Base-by-base conservation (phyloP, 2,113 vertebrate species). In the Ophiodon elongatus region DNA sequence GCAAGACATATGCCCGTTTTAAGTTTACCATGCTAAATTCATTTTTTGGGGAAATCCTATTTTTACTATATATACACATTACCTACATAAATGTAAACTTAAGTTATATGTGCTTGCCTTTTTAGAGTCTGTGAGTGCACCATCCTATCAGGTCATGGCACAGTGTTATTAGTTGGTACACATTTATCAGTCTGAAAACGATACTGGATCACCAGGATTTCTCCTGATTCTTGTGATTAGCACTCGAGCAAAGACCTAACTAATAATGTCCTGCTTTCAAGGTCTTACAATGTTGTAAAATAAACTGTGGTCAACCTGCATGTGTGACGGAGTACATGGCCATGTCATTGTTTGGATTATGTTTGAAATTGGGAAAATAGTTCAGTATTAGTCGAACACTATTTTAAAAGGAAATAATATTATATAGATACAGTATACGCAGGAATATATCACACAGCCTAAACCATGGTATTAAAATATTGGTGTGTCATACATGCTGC, bases 391-490 rank as follows among this genome's bases (percentile, higher is more conserved):
- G 21, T 59, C 15, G 21, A 57, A 76, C 64, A 47, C 27, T 41
- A 65, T 64, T 4, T 45, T 35, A 19, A 63, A 4, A 78, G 31
- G 10, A 76, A 84, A 75, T 25, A 76, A 80, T n/a, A 50, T 19
- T 63, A 68, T 80, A 25, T 52, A 21, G 52, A 60, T 73, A 39
- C 10, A 41, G 79, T 37, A 41, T 23, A 71, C 1, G 7, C 57
- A 83, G 52, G 60, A 76, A 80, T 84, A 82, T 60, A 85, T 82
- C 70, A 82, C 64, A 68, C 52, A 60, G 60, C 67, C 29, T 47
- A 33, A 73, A n/a, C 27, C 45, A 35, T 25, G 50, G 74, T 56
- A 82, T 79, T 84, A 78, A 87, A 87, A 85, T 88, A 88, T 85
- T 73, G 62, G 54, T 54, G 72, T 84, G 84, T 86, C 85, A 82